These are phyloP conservation scores for Heliangelus exortis DNA, from an alignment of 2,797 vertebrate species.

Conservation along the genomic window DNA sequence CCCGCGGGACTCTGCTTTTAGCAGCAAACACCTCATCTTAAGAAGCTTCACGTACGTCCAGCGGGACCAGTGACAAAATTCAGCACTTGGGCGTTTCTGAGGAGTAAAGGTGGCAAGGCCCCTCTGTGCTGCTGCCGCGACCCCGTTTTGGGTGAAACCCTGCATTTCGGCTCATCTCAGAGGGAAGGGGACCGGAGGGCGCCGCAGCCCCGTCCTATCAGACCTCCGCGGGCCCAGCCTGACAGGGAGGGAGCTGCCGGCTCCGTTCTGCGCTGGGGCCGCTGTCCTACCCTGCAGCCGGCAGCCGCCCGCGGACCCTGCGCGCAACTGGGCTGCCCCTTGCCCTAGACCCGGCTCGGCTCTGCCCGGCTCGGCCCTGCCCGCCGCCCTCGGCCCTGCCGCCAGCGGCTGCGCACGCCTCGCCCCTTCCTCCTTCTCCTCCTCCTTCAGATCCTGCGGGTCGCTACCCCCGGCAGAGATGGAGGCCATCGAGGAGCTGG, in stretches of 20 bases:
- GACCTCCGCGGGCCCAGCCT: background rate
- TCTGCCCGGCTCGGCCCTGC: background rate
- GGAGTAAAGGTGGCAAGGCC: rapidly evolving
- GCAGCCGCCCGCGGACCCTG: background rate
- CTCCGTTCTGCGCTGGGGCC: background rate
- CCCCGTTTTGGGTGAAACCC: rapidly evolving
- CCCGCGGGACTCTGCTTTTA: no score
- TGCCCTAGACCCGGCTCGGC: background rate
- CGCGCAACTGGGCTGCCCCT: background rate
- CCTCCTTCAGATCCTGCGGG: background rate
- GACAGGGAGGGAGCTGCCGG: background rate
- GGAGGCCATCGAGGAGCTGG: slow-evolving; percentile 79
- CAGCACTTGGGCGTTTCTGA: background rate
- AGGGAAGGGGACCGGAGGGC: no score
- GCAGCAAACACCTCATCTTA: background rate
- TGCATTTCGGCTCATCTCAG: no score
- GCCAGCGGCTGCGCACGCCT: slow-evolving; percentile 8
- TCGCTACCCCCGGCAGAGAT: background rate
- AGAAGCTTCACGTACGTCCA: rapidly evolving
- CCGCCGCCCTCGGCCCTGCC: background rate
- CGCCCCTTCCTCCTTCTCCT: background rate
- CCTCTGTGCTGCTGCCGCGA: background rate
- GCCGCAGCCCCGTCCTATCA: background rate
- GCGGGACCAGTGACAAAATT: rapidly evolving
- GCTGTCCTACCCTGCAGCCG: background rate